phyloP scores from a whole-genome alignment of 2,113 vertebrate genomes.

The Cephalopterus ornatus region DNA sequence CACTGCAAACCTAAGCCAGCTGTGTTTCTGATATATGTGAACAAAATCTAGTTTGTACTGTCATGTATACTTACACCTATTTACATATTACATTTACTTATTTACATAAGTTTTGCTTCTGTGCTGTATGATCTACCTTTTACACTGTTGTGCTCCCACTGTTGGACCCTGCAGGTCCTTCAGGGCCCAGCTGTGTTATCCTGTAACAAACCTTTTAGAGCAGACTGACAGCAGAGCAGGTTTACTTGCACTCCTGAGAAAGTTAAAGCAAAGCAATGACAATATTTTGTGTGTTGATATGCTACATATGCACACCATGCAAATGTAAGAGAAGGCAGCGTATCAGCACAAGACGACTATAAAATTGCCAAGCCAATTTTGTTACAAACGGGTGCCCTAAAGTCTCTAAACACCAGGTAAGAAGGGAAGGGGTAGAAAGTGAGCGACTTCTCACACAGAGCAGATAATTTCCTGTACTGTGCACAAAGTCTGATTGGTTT shows the following conservation, averaged over 20 bases:
- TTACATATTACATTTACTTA: background rate
- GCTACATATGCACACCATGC: background rate
- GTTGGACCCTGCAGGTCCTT: background rate
- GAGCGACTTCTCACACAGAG: conserved; percentile 11
- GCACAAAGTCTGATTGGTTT: conserved; percentile 75
- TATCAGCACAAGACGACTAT: background rate
- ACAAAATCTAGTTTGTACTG: background rate
- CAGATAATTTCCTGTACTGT: conserved; percentile 58
- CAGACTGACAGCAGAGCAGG: background rate
- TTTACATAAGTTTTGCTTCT: background rate
- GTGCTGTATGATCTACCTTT: background rate
- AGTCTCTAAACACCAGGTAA: background rate
- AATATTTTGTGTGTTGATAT: background rate
- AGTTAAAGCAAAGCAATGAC: background rate
- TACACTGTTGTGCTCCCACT: background rate
- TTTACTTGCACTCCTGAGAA: background rate
- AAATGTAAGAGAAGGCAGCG: background rate
- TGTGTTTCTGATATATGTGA: background rate
- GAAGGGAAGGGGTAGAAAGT: background rate
- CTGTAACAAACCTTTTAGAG: background rate
- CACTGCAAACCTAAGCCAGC: background rate
- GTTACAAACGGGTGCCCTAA: background rate
- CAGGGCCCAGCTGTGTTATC: background rate
- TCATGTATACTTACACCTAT: background rate
- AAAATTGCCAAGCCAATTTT: background rate